Percentiles rank a stretch among this genome's conserved stretches.
Evolutionary conservation across 2,888 invertebrate genomes (phyloP).

Genomic region (Meteorus colon): DNA sequence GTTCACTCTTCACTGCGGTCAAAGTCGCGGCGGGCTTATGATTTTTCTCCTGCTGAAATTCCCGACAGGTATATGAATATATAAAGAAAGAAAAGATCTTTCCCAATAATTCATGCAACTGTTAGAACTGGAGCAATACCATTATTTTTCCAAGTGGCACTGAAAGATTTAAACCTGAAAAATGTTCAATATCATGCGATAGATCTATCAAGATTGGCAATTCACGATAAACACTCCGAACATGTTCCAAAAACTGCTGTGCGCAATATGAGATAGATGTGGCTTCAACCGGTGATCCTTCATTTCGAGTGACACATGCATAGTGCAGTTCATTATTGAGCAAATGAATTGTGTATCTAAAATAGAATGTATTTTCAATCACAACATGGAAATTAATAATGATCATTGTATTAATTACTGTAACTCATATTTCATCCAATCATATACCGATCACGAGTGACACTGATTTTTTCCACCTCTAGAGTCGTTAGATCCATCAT

Average conservation of each 20-base stretch:
- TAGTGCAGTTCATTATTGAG: conserved; percentile 61
- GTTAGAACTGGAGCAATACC: conserved; percentile 47
- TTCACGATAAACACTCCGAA: conserved; percentile 60
- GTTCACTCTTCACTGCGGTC: conserved; percentile 55
- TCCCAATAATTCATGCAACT: neutral
- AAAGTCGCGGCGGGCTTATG: conserved; percentile 46
- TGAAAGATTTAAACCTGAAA: conserved; percentile 55
- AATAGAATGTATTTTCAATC: conserved; percentile 11
- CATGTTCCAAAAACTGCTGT: conserved; percentile 57
- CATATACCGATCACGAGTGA: conserved; percentile 61
- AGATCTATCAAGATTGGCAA: conserved; percentile 61
- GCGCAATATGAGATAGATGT: conserved; percentile 44
- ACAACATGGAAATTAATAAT: neutral
- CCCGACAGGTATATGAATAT: neutral
- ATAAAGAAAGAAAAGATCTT: neutral
- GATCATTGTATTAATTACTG: neutral
- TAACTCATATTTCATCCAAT: neutral
- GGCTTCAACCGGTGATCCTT: conserved; percentile 52
- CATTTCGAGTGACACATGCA: conserved; percentile 58
- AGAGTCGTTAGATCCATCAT: conserved; percentile 52
- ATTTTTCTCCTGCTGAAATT: conserved; percentile 55
- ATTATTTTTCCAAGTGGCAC: conserved; percentile 58
- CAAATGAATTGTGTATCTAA: conserved; percentile 61
- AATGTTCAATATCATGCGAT: conserved; percentile 53
- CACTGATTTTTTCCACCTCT: conserved; percentile 59